Percentiles rank a stretch among this genome's conserved stretches.
Conservation (phyloP, 2,888 invertebrate species). For the Cosmia trapezina region DNA sequence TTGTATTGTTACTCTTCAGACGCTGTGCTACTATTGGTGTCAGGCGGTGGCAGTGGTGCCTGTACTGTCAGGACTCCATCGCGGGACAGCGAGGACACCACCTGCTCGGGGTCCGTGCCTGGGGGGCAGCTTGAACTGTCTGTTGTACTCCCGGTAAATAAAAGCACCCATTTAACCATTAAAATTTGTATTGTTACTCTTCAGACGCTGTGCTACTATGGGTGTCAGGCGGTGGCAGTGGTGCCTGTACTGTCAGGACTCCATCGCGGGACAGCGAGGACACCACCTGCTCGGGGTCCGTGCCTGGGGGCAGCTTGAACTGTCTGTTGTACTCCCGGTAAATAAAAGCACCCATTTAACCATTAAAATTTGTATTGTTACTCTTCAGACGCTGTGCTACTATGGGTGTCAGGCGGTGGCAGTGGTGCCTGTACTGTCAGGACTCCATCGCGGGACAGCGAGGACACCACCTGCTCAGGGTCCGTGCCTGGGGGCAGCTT, state of each 20-base stretch:
- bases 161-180: background rate
- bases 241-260: constrained; percentile 97
- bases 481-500: constrained; percentile 96
- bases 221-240: background rate
- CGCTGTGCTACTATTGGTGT: background rate
- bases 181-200: constrained; percentile 3
- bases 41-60: constrained; percentile 82
- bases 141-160: too few species aligned
- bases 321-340: too few species aligned
- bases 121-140: constrained; percentile 92
- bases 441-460: constrained; percentile 97
- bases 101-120: constrained; percentile 96
- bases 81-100: constrained; percentile 96
- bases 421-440: constrained; percentile 95
- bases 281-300: constrained; percentile 96
- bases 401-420: background rate
- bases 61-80: constrained; percentile 98
- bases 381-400: background rate
- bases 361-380: constrained; percentile 14
- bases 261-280: constrained; percentile 98
- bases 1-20: background rate
- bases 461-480: constrained; percentile 96
- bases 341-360: background rate
- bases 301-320: constrained; percentile 96
- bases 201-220: background rate